Base-by-base conservation (phyloP, 2,888 invertebrate genomes). In the Mythimna impura region DNA sequence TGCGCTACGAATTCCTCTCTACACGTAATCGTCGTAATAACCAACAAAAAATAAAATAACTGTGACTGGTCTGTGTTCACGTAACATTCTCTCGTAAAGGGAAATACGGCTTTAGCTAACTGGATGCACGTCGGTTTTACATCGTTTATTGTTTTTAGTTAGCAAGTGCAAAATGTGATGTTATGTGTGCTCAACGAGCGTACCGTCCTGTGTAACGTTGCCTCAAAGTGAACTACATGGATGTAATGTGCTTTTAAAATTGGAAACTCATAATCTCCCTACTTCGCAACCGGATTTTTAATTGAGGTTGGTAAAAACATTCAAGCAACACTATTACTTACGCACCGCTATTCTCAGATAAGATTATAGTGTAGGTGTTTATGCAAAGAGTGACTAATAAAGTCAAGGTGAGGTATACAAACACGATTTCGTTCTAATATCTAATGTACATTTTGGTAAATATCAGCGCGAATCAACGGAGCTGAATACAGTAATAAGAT, bases 141-240 rank as follows among this genome's bases (percentile, higher is more conserved):
- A 83, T 78, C 81, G 81, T 89, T 90, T 88, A 90, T 93, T 92
- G 92, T 93, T 94, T 91, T 90, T 89, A 89, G 90, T 91, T 88
- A 89, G 90, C 90, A 81, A 94, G 95, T 95, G 95, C 94, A 94
- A 95, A 95, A 95, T 95, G 96, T 96, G 96, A 96, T 94, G 93
- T 94, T 94, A 90, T 95, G 94, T 94, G 93, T 95, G 95, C 84
- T 92, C 91, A 92, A 90, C 91, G 86, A 94, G 91, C 93, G 92
- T 92, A 88, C 92, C 91, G 91, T 90, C 91, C 92, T 92, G 94
- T 95, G 95, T 93, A 93, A 95, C 94, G 91, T 94, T 93, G 89
- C 90, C 86, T 87, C 89, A 89, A 91, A 93, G 95, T 95, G 95
- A 95, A 94, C 94, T 95, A 87, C 88, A 91, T 93, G 93, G 92